phyloP scores from a whole-genome alignment of 2,113 vertebrate genomes.

The Athene noctua region DNA sequence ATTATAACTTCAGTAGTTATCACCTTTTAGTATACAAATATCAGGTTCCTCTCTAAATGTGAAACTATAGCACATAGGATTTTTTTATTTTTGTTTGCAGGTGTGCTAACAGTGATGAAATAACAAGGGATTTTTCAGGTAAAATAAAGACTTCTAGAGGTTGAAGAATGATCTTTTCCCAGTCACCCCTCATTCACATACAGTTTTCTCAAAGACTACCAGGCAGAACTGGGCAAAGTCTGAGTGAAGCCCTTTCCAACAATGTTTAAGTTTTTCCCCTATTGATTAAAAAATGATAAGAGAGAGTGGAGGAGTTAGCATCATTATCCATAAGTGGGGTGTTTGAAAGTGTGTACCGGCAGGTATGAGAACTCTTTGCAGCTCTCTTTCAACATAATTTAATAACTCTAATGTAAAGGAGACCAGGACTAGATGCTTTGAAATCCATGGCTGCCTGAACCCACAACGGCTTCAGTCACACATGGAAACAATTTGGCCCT shows the following conservation, averaged over 20 bases:
- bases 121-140: background rate
- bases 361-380: background rate
- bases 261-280: background rate
- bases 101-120: background rate
- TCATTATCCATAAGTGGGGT: background rate
- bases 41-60: slow-evolving; percentile 1
- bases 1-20: slow-evolving; percentile 63
- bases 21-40: slow-evolving; percentile 47
- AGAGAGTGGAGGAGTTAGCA: background rate
- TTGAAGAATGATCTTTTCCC: background rate
- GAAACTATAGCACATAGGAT: background rate
- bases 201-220: background rate
- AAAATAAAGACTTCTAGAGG: background rate
- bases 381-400: background rate
- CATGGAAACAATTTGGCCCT: accelerated
- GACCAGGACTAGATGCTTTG: background rate
- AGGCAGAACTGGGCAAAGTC: background rate
- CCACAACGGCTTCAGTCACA: background rate
- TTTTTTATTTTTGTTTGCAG: background rate
- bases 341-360: background rate
- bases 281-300: background rate
- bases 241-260: background rate
- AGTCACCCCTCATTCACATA: background rate
- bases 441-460: background rate
- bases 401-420: background rate